Percentiles rank a stretch among this genome's conserved stretches.
phyloP scores from a whole-genome alignment of 2,888 invertebrate genomes.

The Cecidostiba fungosa region DNA sequence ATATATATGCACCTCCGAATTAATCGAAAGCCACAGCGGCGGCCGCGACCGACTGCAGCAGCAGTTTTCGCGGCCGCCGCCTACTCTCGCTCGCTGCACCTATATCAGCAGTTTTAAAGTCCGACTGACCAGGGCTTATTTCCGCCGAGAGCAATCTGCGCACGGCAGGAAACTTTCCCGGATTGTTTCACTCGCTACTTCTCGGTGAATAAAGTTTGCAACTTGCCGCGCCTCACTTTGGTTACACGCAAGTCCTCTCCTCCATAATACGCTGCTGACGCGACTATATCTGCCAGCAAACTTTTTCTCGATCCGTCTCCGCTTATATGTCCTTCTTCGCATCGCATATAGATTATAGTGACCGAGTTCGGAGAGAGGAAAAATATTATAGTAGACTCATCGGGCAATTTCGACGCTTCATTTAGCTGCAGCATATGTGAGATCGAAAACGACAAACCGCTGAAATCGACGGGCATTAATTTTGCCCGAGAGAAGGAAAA shows the following conservation, averaged over 20 bases:
- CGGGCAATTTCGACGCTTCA: too few species aligned
- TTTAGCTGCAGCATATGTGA: too few species aligned
- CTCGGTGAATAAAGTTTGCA: neutral
- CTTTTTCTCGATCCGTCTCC: too few species aligned
- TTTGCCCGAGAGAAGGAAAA: neutral
- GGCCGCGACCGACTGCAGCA: neutral
- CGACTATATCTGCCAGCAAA: too few species aligned
- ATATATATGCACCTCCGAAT: conserved; percentile 25
- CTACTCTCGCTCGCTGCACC: neutral
- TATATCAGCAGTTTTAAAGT: conserved; percentile 58
- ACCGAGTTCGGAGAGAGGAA: too few species aligned
- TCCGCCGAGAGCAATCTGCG: conserved; percentile 46
- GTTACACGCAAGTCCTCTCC: neutral
- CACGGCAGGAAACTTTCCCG: neutral
- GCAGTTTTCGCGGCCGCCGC: conserved; percentile 48
- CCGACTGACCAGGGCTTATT: conserved; percentile 58
- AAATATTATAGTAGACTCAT: too few species aligned
- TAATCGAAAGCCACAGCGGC: conserved; percentile 59
- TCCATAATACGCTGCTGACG: too few species aligned
- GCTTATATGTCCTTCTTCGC: too few species aligned
- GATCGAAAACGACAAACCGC: too few species aligned
- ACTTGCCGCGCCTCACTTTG: neutral
- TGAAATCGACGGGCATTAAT: too few species aligned
- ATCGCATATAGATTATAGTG: too few species aligned
- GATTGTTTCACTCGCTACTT: conserved; percentile 14